A percentile compares a stretch with the other conserved stretches of the same genome.
Evolutionary conservation across 2,113 vertebrate species (phyloP).

Genomic region (Heloderma charlesbogerti): DNA sequence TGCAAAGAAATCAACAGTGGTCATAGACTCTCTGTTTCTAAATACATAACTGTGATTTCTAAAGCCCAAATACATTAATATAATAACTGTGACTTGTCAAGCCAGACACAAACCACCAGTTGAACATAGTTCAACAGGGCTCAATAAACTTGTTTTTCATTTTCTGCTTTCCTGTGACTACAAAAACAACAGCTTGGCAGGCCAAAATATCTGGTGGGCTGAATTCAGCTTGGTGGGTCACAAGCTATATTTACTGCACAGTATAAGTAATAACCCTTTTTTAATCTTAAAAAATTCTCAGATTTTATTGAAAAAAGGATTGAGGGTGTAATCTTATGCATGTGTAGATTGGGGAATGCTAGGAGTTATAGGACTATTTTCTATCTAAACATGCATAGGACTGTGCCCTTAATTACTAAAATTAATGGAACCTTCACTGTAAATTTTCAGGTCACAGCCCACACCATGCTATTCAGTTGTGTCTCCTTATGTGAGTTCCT

Average conservation of each 20-base stretch:
- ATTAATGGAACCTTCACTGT: neutral
- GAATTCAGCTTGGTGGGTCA: neutral
- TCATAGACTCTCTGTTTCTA: slow-evolving; percentile 5
- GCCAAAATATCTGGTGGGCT: neutral
- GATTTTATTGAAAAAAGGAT: neutral
- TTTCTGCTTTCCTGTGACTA: neutral
- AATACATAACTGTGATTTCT: neutral
- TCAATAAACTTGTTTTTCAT: neutral
- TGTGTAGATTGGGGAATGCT: too few relatives aligned
- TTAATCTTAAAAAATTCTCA: neutral
- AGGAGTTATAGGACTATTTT: too few relatives aligned
- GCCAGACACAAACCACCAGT: neutral
- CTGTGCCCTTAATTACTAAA: neutral
- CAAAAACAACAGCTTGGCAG: neutral
- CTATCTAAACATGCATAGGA: too few relatives aligned
- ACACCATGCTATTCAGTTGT: slow-evolving; percentile 1
- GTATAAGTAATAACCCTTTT: neutral
- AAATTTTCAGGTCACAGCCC: neutral
- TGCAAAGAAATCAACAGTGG: slow-evolving; percentile 1
- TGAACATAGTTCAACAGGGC: neutral
- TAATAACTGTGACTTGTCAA: neutral
- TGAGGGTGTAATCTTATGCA: too few relatives aligned
- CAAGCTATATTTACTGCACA: neutral
- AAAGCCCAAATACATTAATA: neutral
- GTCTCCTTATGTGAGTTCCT: neutral